Base-by-base conservation (phyloP, 1,140 invertebrate genomes). In the Oryctes rhinoceros region DNA sequence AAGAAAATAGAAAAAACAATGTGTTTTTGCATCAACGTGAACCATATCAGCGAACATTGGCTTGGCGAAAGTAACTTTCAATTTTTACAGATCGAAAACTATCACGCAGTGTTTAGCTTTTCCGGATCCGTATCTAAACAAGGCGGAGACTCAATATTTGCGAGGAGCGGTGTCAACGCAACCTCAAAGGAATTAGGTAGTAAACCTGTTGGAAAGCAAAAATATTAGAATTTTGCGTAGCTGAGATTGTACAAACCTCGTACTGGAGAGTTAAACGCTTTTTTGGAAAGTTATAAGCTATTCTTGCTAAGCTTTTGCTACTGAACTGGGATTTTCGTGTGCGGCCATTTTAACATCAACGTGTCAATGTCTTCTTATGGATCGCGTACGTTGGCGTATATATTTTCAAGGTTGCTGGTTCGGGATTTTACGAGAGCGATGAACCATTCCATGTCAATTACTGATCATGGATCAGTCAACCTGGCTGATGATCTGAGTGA, bases 201-300 rank as follows among this genome's bases (percentile, higher is more conserved):
- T 10, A 67, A 10, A 30, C 24, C 62, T 5, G 11, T 67, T 24
- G 62, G 24, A n/a, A 67, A 67, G 62, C n/a, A 67, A 30, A 20
- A n/a, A n/a, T n/a, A n/a, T n/a, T 67, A 4, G 62, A 67, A 67
- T 67, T 67, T 18, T 67, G 24, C 24, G 62, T 20, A 2, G 10
- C 62, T 20, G 62, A 67, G 24, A 67, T 67, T 67, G 24, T 67
- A 67, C 24, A 67, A 18, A 67, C n/a, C 62, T 10, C 24, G 13
- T 11, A 10, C 18, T 20, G 62, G 62, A 20, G 18, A 67, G n/a
- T 10, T 30, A 4, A 18, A 67, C 62, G 24, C 6, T 30, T 67
- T 18, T 67, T 67, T 67, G 62, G 24, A 67, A 67, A 67, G 24
- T 10, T 67, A 67, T 20, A 11, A 30, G 24, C n/a, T 67, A 67